Conservation (phyloP, 64 coral and sea anemone species). For the Stichodactyla mertensii region DNA sequence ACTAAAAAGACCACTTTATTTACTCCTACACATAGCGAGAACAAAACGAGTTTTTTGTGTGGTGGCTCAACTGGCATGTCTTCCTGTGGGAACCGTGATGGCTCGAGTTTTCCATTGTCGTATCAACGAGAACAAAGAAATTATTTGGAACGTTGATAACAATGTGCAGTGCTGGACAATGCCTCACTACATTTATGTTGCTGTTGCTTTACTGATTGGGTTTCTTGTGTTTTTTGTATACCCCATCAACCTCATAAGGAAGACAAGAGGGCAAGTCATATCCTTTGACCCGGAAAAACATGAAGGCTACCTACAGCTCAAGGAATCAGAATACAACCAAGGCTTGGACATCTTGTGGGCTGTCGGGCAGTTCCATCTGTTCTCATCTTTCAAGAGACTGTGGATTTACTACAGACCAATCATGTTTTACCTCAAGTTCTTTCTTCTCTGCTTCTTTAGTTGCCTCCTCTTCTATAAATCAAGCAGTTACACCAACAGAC, state of each 20-base stretch:
- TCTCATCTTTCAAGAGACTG: slow-evolving; percentile 82
- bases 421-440: slow-evolving; percentile 73
- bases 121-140: slow-evolving; percentile 33
- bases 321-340: slow-evolving; percentile 96
- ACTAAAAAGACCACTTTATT: slow-evolving; percentile 79
- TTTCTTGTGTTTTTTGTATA: slow-evolving; percentile 72
- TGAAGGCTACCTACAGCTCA: slow-evolving; percentile 87
- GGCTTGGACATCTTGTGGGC: slow-evolving; percentile 97
- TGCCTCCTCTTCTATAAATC: slow-evolving; percentile 24
- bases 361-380: slow-evolving; percentile 94
- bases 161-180: slow-evolving; percentile 72
- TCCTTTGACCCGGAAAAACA: slow-evolving; percentile 77
- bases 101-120: slow-evolving; percentile 85
- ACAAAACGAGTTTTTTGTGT: slow-evolving; percentile 87
- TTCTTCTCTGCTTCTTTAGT: slow-evolving; percentile 75
- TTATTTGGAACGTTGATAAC: slow-evolving; percentile 88
- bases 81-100: slow-evolving; percentile 71
- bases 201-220: slow-evolving; percentile 34
- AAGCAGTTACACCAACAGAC: slow-evolving; percentile 13
- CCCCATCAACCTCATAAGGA: slow-evolving; percentile 85
- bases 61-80: slow-evolving; percentile 55
- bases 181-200: slow-evolving; percentile 75
- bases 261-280: slow-evolving; percentile 76
- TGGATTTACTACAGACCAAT: slow-evolving; percentile 94
- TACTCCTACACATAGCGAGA: slow-evolving; percentile 84